Percentiles rank a stretch among this genome's conserved stretches.
These are phyloP conservation scores for Glossophaga mutica DNA, from an alignment of 2,797 vertebrate species.

Conservation along the genomic window DNA sequence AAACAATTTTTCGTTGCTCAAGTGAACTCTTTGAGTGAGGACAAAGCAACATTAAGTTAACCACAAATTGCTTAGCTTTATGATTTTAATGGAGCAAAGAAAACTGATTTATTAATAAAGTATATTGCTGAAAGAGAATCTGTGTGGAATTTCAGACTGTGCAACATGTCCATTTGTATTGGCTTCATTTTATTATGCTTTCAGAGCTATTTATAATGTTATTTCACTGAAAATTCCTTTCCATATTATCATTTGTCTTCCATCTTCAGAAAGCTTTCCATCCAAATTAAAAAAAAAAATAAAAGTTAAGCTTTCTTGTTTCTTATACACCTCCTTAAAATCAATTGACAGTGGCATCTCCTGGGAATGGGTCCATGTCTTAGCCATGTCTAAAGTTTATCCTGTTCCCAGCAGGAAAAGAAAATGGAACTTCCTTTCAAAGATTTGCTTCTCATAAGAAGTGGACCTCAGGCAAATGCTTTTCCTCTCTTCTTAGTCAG, in stretches of 20 bases:
- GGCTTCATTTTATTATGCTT: slow-evolving; percentile 67
- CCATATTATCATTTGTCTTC: slow-evolving; percentile 66
- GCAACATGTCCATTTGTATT: slow-evolving; percentile 62
- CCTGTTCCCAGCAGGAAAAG: background rate
- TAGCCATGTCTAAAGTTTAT: slow-evolving; percentile 23
- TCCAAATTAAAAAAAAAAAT: slow-evolving; percentile 53
- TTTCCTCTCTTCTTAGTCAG: background rate
- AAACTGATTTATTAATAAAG: slow-evolving; percentile 50
- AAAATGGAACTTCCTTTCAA: slow-evolving; percentile 18
- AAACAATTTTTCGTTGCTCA: slow-evolving; percentile 33
- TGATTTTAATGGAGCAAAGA: slow-evolving; percentile 57
- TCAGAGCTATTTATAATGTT: slow-evolving; percentile 70
- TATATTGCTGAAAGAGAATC: slow-evolving; percentile 39
- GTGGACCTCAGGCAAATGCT: background rate
- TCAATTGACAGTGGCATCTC: slow-evolving; percentile 70
- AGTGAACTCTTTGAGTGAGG: background rate
- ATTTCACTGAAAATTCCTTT: slow-evolving; percentile 68
- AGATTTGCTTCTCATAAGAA: slow-evolving; percentile 15
- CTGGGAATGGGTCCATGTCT: slow-evolving; percentile 64
- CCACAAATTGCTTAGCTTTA: slow-evolving; percentile 46
- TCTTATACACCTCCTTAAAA: slow-evolving; percentile 64
- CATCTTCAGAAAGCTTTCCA: slow-evolving; percentile 66
- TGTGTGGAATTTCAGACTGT: slow-evolving; percentile 55
- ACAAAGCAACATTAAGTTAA: slow-evolving; percentile 47
- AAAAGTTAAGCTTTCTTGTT: slow-evolving; percentile 39